Evolutionary conservation across 2,113 vertebrate species (phyloP), one percentile per base, ranked within the genome.

Genomic region (Anhinga rufa): DNA sequence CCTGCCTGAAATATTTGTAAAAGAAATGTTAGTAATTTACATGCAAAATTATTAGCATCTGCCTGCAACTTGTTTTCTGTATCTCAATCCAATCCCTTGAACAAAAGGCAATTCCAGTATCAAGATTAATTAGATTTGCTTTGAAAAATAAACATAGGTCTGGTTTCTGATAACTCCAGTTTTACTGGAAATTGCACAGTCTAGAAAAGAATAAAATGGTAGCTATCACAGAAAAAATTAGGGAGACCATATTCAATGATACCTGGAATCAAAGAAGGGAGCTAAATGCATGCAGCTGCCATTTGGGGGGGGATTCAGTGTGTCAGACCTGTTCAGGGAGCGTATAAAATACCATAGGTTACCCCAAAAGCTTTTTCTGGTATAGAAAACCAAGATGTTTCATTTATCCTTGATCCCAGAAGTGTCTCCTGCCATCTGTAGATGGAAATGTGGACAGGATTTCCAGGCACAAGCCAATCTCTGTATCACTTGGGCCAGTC

Each of bases 41-140:
- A 75, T 71, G 60, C n/a, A 86, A 83, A 92, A 83, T 52, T 0
- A 90, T 61, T 44, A 83, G 48, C 51, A 93, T 93, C 74, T 81
- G 60, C 64, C 72, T 64, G 34, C 65, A 88, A 81, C 82, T 93
- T 86, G 28, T 71, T 85, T 86, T 70, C 79, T 86, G 34, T 46
- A 68, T 75, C 38, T 78, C 72, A 71, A 71, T 70, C 60, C 61
- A 92, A 64, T 64, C 25, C 38, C 24, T 81, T 71, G 55, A 93
- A 96, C 29, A 74, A 96, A 91, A 92, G n/a, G 21, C 88, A 94
- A 71, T 84, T 90, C 48, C 80, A 76, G n/a, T 61, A 95, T 14
- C 26, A 88, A 55, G 12, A 94, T 20, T 64, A 86, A 94, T 94
- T 92, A 86, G 52, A 90, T 94, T 92, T 93, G 77, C 77, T 94